phyloP scores from a whole-genome alignment of 2,797 vertebrate genomes.

The Sebastes hubbsi region DNA sequence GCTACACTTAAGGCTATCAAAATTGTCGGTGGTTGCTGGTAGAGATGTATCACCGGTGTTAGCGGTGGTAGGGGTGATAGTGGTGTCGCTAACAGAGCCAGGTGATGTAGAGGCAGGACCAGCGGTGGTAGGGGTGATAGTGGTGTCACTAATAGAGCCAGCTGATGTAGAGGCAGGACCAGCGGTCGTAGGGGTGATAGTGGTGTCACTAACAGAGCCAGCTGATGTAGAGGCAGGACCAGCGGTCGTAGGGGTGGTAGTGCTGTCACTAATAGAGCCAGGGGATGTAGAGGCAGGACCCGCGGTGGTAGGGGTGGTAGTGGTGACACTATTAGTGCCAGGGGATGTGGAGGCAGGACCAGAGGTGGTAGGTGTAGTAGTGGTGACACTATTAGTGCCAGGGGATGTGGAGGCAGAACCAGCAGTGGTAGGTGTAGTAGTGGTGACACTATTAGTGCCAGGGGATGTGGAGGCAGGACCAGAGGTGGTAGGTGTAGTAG shows the following conservation, averaged over 20 bases:
- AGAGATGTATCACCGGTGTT: background rate
- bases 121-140: background rate
- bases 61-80: background rate
- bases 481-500: rapidly evolving
- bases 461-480: background rate
- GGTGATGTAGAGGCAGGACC: background rate
- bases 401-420: background rate
- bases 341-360: background rate
- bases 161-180: background rate
- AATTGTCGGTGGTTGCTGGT: background rate
- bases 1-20: conserved; percentile 66
- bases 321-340: rapidly evolving
- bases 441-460: rapidly evolving
- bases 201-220: background rate
- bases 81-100: background rate
- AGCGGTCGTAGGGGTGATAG: too few relatives aligned
- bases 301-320: background rate
- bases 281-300: background rate
- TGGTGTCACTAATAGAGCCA: background rate
- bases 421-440: rapidly evolving
- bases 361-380: rapidly evolving
- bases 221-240: background rate
- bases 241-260: background rate
- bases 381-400: too few relatives aligned
- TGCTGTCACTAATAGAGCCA: background rate